Conservation (phyloP, 2,797 vertebrate species). For the Notamacropus eugenii region DNA sequence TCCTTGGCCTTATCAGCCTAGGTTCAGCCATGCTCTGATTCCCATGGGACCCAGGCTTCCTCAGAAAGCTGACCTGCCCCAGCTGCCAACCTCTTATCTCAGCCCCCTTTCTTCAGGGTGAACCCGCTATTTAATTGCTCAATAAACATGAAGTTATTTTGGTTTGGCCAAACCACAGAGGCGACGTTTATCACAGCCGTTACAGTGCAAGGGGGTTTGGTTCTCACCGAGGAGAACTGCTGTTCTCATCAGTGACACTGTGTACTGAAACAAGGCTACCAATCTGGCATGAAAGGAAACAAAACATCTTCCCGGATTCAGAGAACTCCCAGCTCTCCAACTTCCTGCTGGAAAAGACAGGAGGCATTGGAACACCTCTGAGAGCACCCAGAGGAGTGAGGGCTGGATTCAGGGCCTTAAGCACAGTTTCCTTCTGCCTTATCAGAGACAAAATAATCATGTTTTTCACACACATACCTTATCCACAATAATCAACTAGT, state of each 20-base stretch:
- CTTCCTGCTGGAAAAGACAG: constrained; percentile 44
- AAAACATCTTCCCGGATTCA: constrained; percentile 59
- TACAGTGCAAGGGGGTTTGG: constrained; percentile 68
- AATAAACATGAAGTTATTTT: constrained; percentile 81
- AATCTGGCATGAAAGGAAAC: constrained; percentile 76
- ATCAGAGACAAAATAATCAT: neutral
- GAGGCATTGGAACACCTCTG: constrained; percentile 69
- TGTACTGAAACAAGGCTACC: constrained; percentile 87
- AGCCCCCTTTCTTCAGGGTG: constrained; percentile 56
- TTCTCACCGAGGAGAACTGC: constrained; percentile 82
- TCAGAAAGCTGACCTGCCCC: constrained; percentile 70
- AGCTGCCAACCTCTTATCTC: constrained; percentile 78
- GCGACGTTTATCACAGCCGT: constrained; percentile 82
- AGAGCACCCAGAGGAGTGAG: constrained; percentile 58
- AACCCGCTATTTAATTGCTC: constrained; percentile 80
- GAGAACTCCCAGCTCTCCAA: constrained; percentile 69
- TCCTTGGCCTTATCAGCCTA: constrained; percentile 60
- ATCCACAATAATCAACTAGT: neutral
- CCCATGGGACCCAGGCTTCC: constrained; percentile 71
- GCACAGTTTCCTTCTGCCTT: neutral
- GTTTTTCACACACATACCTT: neutral
- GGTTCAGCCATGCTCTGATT: constrained; percentile 66
- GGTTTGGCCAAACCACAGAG: constrained; percentile 81
- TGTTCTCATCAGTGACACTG: constrained; percentile 80
- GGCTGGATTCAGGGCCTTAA: constrained; percentile 47